These are phyloP conservation scores for Leptoclinus maculatus DNA, from an alignment of 2,797 vertebrate genomes.

Conservation along the genomic window DNA sequence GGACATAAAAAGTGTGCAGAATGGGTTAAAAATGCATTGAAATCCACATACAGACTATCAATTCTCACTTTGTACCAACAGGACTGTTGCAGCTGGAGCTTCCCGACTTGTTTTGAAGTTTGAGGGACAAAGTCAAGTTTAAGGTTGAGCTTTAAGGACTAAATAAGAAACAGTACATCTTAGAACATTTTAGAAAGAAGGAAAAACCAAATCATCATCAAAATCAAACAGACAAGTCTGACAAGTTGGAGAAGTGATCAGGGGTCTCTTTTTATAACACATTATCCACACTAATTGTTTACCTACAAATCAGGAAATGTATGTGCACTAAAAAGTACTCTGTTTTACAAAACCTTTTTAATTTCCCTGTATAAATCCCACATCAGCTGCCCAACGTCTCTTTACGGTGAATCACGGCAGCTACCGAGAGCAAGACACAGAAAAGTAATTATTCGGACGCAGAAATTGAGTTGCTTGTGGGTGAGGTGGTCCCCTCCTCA, in stretches of 20 bases:
- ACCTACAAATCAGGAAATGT: too few species aligned
- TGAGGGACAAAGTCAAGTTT: neutral
- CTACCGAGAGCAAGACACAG: too few species aligned
- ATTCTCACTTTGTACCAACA: conserved; percentile 3
- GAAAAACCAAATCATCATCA: neutral
- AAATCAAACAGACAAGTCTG: neutral
- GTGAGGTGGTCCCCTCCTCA: too few species aligned
- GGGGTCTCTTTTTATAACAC: neutral
- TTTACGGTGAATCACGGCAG: too few species aligned
- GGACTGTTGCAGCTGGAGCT: neutral
- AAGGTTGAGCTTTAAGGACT: neutral
- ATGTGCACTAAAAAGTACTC: too few species aligned
- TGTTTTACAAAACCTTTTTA: too few species aligned
- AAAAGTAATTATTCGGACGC: too few species aligned
- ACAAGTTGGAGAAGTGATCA: neutral
- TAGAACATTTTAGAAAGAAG: neutral
- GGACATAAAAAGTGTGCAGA: neutral
- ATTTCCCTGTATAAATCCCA: too few species aligned
- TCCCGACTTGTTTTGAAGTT: neutral
- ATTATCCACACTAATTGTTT: too few species aligned
- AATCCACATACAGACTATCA: neutral
- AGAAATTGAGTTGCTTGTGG: too few species aligned
- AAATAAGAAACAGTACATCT: neutral
- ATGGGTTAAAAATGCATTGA: neutral
- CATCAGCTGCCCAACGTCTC: too few species aligned